These are phyloP conservation scores for Coregonus sp. DNA, from an alignment of 2,797 vertebrate genomes.

Conservation along the genomic window DNA sequence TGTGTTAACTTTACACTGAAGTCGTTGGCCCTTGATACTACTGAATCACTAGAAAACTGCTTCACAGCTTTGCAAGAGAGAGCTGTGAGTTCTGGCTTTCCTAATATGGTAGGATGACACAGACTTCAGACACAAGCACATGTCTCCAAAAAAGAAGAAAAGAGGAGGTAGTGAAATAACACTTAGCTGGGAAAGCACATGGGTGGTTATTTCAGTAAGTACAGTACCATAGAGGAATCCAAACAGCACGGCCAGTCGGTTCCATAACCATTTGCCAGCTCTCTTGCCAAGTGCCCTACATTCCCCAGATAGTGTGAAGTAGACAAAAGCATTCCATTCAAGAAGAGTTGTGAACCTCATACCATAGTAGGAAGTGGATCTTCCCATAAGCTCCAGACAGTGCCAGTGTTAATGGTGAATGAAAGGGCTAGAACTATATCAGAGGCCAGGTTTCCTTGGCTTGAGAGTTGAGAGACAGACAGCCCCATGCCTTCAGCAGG, in stretches of 20 bases:
- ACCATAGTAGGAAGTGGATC: conserved; percentile 52
- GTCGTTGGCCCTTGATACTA: neutral
- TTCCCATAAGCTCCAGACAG: conserved; percentile 25
- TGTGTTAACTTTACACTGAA: neutral
- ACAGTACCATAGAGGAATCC: conserved; percentile 23
- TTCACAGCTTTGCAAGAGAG: conserved; percentile 23
- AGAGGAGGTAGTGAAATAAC: neutral
- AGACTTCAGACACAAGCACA: conserved; percentile 12
- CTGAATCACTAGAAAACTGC: conserved; percentile 36
- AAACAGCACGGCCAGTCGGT: conserved; percentile 24
- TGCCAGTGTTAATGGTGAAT: conserved; percentile 41
- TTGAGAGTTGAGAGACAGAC: neutral
- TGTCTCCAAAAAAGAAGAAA: conserved; percentile 17
- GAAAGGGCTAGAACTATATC: conserved; percentile 12
- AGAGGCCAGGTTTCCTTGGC: conserved; percentile 28
- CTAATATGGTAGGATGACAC: conserved; percentile 45
- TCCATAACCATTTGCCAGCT: conserved; percentile 18
- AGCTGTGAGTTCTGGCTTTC: conserved; percentile 29
- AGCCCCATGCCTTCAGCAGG: neutral
- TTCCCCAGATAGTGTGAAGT: conserved; percentile 50
- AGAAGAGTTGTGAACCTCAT: conserved; percentile 22
- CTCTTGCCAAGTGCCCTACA: conserved; percentile 40
- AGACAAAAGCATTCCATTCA: conserved; percentile 58
- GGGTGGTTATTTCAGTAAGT: conserved; percentile 1
- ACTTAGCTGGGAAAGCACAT: neutral